phyloP scores from a whole-genome alignment of 53 echinoderm and acorn worm genomes.

The Temnopleurus reevesii region DNA sequence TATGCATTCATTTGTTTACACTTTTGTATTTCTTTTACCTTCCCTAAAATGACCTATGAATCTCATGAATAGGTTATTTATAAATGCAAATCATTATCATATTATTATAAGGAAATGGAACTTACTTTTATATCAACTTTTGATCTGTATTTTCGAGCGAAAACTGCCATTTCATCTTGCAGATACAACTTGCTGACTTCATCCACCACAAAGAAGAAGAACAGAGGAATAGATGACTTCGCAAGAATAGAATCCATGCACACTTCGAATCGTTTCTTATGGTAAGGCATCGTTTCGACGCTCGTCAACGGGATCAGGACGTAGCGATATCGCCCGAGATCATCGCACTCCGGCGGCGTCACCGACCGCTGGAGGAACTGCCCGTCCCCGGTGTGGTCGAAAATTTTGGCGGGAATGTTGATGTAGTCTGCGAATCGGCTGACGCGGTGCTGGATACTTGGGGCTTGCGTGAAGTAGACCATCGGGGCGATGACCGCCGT shows the following conservation, averaged over 20 bases:
- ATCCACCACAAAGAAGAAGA: conserved; percentile 94
- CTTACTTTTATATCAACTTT: conserved; percentile 47
- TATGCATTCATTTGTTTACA: too few relatives aligned
- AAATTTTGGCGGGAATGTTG: not conserved
- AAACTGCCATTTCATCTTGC: not conserved
- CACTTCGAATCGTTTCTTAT: conserved; percentile 78
- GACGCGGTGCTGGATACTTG: conserved; percentile 21
- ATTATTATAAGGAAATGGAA: too few relatives aligned
- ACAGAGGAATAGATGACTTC: conserved; percentile 75
- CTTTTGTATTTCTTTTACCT: too few relatives aligned
- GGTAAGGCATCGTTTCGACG: conserved; percentile 72
- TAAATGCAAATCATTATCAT: too few relatives aligned
- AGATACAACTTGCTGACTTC: conserved; percentile 65
- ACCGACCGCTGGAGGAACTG: conserved; percentile 8
- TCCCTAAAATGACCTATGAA: too few relatives aligned
- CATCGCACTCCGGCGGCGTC: not conserved
- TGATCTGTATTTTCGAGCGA: not conserved
- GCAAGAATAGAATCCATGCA: conserved; percentile 78
- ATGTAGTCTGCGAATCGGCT: conserved; percentile 43
- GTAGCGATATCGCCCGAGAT: not conserved
- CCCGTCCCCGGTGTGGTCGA: not conserved
- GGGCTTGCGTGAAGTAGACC: not conserved
- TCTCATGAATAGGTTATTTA: too few relatives aligned
- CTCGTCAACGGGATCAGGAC: conserved; percentile 83
- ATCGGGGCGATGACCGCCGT: not conserved